A percentile compares a stretch with the other conserved stretches of the same genome.
Evolutionary conservation across 2,888 invertebrate species (phyloP).

Genomic region (Ennomos fuscantarius): DNA sequence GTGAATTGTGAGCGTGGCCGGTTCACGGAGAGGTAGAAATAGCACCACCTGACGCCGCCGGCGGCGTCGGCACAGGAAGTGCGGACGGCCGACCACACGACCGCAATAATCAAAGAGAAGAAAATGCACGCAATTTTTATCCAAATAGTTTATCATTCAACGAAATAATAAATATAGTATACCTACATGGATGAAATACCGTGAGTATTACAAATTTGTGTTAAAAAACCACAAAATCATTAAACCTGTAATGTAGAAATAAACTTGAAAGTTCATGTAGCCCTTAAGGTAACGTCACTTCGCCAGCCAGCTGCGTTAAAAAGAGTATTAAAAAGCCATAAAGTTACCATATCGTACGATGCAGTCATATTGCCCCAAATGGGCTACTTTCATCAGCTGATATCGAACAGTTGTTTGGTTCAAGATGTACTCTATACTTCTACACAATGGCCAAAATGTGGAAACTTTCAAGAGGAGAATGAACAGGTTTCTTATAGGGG

Average conservation of each 20-base stretch:
- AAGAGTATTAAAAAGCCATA: slow-evolving; percentile 22
- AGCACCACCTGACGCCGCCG: slow-evolving; percentile 69
- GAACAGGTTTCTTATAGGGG: too few species aligned
- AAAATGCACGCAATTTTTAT: slow-evolving; percentile 46
- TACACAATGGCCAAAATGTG: too few species aligned
- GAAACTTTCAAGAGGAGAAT: too few species aligned
- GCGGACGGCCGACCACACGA: slow-evolving; percentile 60
- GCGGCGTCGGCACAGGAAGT: slow-evolving; percentile 66
- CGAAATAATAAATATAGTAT: background rate
- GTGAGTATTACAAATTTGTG: too few species aligned
- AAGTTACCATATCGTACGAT: slow-evolving; percentile 20
- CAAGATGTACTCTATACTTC: too few species aligned
- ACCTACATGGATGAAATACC: slow-evolving; percentile 1
- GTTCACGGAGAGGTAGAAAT: slow-evolving; percentile 78
- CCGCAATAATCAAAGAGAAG: slow-evolving; percentile 46
- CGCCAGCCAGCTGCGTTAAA: slow-evolving; percentile 12
- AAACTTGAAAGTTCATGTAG: slow-evolving; percentile 20
- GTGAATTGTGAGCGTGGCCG: slow-evolving; percentile 63
- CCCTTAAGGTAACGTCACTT: slow-evolving; percentile 9
- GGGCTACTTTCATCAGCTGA: slow-evolving; percentile 9
- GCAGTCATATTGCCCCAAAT: slow-evolving; percentile 8
- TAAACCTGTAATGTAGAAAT: slow-evolving; percentile 15
- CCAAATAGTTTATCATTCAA: slow-evolving; percentile 6
- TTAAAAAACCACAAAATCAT: background rate
- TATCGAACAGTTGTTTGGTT: background rate